Base-by-base conservation (phyloP, 2,888 invertebrate species). In the Pammene fasciana region DNA sequence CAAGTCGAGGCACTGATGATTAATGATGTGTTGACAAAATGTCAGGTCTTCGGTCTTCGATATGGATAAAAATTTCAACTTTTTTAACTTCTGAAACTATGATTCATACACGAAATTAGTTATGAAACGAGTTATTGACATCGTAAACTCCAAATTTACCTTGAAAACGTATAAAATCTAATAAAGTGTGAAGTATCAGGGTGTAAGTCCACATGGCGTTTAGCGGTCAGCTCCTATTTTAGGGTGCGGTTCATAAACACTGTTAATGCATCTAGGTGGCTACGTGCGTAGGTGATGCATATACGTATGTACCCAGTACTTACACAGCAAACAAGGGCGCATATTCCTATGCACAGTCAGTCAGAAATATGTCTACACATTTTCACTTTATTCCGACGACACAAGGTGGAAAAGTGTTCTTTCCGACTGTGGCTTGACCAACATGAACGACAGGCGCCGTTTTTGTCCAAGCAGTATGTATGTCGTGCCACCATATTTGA, bases 401-500 rank as follows among this genome's bases (percentile, higher is more conserved):
- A 34, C 7, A 34, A 54, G 54, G 54, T 34, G 13, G 54, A 34
- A n/a, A 54, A 34, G 10, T n/a, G 9, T n/a, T 54, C 7, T 34
- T 26, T 54, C n/a, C n/a, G 54, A n/a, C 13, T 9, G 9, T 11
- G 50, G 4, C 6, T 26, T 50, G 50, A 13, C 36, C 36, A 16
- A 41, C 38, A 26, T 52, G 50, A 16, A 38, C 50, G 34, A 38
- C 48, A 48, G n/a, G 13, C 62, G 50, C 26, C 50, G 62, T 52
- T 62, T 62, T 41, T 34, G 50, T 52, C 13, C 14, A 41, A 48
- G 18, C 50, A 62, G 50, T n/a, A 34, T 14, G 52, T 56, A 46
- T 54, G 57, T 41, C 66, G 59, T 64, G 60, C 64, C 13, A 54
- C 72, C 73, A 72, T 73, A 68, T 73, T 71, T 71, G 70, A 71